These are phyloP conservation scores for Euclidia mi DNA, from an alignment of 2,888 invertebrate species.

Conservation along the genomic window DNA sequence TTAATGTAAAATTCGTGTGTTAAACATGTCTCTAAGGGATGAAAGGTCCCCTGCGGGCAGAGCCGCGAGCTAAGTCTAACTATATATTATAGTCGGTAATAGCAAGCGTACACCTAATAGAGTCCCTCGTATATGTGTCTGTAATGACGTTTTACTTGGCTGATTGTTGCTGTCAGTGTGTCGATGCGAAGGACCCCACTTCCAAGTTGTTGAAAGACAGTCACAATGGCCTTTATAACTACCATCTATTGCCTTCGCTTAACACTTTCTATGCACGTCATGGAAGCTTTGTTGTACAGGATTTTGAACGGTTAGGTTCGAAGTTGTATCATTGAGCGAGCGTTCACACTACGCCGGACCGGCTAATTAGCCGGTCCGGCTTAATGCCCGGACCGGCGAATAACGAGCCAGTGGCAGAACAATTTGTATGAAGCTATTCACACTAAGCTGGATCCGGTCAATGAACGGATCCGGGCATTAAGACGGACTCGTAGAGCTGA, in stretches of 20 bases:
- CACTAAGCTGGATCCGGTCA: no score
- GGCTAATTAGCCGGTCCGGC: no score
- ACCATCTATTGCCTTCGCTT: conserved; percentile 31
- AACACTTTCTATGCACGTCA: conserved; percentile 24
- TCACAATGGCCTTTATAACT: conserved; percentile 31
- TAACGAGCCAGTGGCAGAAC: no score
- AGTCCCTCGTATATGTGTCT: conserved; percentile 68
- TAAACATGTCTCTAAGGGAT: no score
- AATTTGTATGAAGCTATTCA: no score
- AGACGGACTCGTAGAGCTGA: no score
- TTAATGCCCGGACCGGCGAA: no score
- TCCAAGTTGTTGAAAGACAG: conserved; percentile 41
- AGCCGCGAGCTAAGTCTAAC: no score
- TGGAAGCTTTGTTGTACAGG: background rate
- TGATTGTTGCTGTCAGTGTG: conserved; percentile 81
- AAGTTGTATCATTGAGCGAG: conserved; percentile 1
- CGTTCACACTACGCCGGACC: no score
- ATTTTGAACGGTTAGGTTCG: background rate
- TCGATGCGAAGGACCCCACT: conserved; percentile 62
- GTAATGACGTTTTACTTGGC: conserved; percentile 84
- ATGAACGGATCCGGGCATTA: no score
- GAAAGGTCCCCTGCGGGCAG: no score
- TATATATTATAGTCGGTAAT: conserved; percentile 23
- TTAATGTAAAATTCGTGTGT: no score
- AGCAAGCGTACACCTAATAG: conserved; percentile 64